Conservation (phyloP, 2,797 vertebrate species). For the Rhabdophis nuchalis region DNA sequence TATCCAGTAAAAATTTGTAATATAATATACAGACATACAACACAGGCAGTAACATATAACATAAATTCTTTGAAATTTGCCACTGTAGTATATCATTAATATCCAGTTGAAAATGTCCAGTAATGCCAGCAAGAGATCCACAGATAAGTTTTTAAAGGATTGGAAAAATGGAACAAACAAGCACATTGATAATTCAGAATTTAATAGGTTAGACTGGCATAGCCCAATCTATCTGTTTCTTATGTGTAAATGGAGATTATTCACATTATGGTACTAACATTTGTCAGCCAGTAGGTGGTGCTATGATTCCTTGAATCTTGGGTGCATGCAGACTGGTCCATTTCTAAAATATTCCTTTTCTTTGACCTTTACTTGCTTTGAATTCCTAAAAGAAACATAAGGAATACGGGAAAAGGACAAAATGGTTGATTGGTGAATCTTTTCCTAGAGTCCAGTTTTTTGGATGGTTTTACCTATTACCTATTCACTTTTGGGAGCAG, state of each 20-base stretch:
- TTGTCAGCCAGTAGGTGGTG: constrained; percentile 26
- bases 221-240: neutral
- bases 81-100: neutral
- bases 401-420: neutral
- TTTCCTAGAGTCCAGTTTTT: neutral
- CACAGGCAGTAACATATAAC: neutral
- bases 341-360: neutral
- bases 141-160: neutral
- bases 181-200: neutral
- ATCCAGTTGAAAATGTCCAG: neutral
- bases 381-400: neutral
- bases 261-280: neutral
- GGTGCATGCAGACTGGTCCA: neutral
- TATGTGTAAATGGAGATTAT: neutral
- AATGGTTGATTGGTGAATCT: neutral
- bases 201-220: neutral
- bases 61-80: neutral
- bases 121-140: neutral
- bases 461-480: neutral
- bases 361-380: neutral
- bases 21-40: neutral
- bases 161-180: neutral
- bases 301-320: neutral
- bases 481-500: neutral
- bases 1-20: neutral